phyloP scores from a whole-genome alignment of 1,140 invertebrate species.

The Holotrichia oblita region DNA sequence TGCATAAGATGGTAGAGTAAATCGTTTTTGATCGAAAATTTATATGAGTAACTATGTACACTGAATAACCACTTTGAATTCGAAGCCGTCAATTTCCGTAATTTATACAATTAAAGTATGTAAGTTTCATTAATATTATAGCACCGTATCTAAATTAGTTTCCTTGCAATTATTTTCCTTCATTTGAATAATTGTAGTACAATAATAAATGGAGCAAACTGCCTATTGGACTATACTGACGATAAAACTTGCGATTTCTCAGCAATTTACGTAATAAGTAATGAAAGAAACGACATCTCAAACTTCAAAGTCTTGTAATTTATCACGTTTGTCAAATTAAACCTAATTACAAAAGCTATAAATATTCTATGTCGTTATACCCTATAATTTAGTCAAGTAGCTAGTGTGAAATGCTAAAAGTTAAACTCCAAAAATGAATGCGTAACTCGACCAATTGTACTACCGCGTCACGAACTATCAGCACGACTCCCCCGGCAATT shows the following conservation, averaged over 20 bases:
- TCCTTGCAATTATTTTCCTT: too few relatives aligned
- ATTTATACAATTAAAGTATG: too few relatives aligned
- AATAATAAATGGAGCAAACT: too few relatives aligned
- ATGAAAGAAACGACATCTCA: neutral
- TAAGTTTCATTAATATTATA: too few relatives aligned
- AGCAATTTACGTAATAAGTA: neutral
- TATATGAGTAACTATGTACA: too few relatives aligned
- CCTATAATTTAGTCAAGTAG: slow-evolving; percentile 27
- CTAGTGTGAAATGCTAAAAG: slow-evolving; percentile 28
- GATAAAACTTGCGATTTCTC: neutral
- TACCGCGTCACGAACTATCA: slow-evolving; percentile 19
- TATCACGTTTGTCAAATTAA: slow-evolving; percentile 31
- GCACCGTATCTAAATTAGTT: too few relatives aligned
- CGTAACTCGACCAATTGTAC: slow-evolving; percentile 31
- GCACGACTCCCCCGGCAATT: slow-evolving; percentile 26
- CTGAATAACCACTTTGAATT: too few relatives aligned
- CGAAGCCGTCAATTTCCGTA: too few relatives aligned
- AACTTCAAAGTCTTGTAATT: slow-evolving; percentile 5
- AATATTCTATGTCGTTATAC: slow-evolving; percentile 35
- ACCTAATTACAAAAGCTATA: slow-evolving; percentile 18
- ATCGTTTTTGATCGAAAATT: too few relatives aligned
- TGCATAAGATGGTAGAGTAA: too few relatives aligned
- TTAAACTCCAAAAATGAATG: slow-evolving; percentile 32
- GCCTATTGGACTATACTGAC: too few relatives aligned
- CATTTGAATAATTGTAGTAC: too few relatives aligned